These are phyloP conservation scores for Anaspis maculata DNA, from an alignment of 2,888 invertebrate genomes.

Conservation along the genomic window DNA sequence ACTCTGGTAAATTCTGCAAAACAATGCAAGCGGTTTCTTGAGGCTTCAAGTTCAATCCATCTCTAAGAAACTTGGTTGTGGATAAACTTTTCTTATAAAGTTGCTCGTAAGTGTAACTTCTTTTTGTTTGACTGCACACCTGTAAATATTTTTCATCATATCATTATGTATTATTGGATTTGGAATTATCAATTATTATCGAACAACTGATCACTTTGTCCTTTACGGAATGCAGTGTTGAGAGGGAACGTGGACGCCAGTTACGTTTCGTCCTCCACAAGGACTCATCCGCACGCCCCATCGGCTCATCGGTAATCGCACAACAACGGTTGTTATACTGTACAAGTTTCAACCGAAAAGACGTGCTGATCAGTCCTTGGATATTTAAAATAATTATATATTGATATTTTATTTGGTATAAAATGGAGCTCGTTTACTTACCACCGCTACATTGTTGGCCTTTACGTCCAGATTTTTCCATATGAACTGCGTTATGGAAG, in stretches of 20 bases:
- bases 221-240: not conserved
- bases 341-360: too few species aligned
- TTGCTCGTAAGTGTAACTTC: conserved; percentile 64
- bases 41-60: conserved; percentile 54
- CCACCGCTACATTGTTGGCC: not conserved
- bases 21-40: conserved; percentile 64
- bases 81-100: conserved; percentile 55
- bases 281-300: too few species aligned
- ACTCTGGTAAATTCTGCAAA: conserved; percentile 71
- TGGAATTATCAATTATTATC: not conserved
- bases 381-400: too few species aligned
- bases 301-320: too few species aligned
- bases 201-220: too few species aligned
- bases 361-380: too few species aligned
- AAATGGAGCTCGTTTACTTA: too few species aligned
- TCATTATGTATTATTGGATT: not conserved
- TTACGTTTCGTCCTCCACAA: not conserved
- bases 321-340: too few species aligned
- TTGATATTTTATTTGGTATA: too few species aligned
- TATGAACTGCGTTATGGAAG: too few species aligned
- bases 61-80: conserved; percentile 47
- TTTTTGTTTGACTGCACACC: conserved; percentile 66
- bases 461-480: not conserved
- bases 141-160: too few species aligned
- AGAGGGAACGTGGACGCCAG: too few species aligned